phyloP scores from a whole-genome alignment of 2,113 vertebrate species.

The Gallinago media region DNA sequence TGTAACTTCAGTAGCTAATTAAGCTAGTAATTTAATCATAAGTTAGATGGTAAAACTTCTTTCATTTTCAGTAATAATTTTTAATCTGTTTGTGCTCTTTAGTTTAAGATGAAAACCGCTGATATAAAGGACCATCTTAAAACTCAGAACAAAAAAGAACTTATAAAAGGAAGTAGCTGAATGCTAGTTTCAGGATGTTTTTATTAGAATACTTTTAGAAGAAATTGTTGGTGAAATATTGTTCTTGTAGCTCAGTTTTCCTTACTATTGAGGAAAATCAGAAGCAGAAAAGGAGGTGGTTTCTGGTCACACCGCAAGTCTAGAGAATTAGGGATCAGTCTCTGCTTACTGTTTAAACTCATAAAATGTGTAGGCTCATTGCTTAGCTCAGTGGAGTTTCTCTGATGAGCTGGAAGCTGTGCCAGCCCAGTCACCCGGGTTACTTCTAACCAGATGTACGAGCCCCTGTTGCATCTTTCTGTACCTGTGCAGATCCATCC shows the following conservation, averaged over 20 bases:
- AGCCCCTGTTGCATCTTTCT: fast-evolving
- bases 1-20: background rate
- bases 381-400: background rate
- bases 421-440: fast-evolving
- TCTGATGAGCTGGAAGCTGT: background rate
- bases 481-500: fast-evolving
- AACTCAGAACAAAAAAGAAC: background rate
- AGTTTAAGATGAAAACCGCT: background rate
- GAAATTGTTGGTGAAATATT: slow-evolving; percentile 62
- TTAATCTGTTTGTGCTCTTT: background rate
- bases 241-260: slow-evolving; percentile 60
- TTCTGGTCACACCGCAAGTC: slow-evolving; percentile 56
- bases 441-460: background rate
- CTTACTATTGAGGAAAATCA: slow-evolving; percentile 62
- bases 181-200: slow-evolving; percentile 47
- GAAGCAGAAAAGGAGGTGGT: slow-evolving; percentile 66
- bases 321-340: background rate
- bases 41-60: background rate
- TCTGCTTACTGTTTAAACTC: background rate
- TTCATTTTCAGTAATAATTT: background rate
- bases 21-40: background rate
- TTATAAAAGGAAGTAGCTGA: background rate
- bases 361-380: background rate
- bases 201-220: slow-evolving; percentile 59
- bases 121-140: background rate